A percentile compares a stretch with the other conserved stretches of the same genome.
These are phyloP conservation scores for Musca domestica DNA, from an alignment of 1,140 invertebrate species.

Conservation along the genomic window DNA sequence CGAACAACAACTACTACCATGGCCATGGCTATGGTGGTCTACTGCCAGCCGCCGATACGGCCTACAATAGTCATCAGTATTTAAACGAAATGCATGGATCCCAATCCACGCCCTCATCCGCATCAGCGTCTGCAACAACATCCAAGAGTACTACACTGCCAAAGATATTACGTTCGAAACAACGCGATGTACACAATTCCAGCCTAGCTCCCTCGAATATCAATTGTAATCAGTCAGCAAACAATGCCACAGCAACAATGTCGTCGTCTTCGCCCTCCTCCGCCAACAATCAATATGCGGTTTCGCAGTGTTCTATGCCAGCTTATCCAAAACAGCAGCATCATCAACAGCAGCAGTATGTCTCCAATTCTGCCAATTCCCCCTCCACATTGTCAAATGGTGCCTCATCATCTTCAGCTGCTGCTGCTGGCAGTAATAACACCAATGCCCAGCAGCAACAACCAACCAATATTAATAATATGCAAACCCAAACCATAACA, in stretches of 20 bases:
- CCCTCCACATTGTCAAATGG: not conserved
- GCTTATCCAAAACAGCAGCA: slow-evolving; percentile 36
- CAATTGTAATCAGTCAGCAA: not conserved
- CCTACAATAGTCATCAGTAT: too few species aligned
- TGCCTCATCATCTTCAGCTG: not conserved
- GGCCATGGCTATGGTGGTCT: not conserved
- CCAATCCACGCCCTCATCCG: too few species aligned
- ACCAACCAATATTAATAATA: slow-evolving; percentile 14
- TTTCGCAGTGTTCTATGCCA: slow-evolving; percentile 48
- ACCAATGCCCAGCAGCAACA: slow-evolving; percentile 24
- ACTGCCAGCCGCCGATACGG: too few species aligned
- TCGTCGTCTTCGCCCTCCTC: not conserved
- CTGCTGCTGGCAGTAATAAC: slow-evolving; percentile 17
- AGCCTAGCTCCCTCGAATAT: slow-evolving; percentile 1
- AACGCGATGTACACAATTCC: slow-evolving; percentile 19
- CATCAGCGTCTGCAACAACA: slow-evolving; percentile 2
- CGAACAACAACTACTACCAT: slow-evolving; percentile 28
- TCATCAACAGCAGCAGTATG: slow-evolving; percentile 10
- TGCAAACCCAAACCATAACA: slow-evolving; percentile 20
- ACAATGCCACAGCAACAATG: not conserved
- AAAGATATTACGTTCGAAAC: slow-evolving; percentile 30
- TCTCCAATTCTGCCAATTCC: not conserved
- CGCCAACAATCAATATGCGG: slow-evolving; percentile 22
- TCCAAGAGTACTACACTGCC: slow-evolving; percentile 30
- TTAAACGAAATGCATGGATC: too few species aligned